Base-by-base conservation (phyloP, 2,113 vertebrate species). In the Mastomys natalensis region DNA sequence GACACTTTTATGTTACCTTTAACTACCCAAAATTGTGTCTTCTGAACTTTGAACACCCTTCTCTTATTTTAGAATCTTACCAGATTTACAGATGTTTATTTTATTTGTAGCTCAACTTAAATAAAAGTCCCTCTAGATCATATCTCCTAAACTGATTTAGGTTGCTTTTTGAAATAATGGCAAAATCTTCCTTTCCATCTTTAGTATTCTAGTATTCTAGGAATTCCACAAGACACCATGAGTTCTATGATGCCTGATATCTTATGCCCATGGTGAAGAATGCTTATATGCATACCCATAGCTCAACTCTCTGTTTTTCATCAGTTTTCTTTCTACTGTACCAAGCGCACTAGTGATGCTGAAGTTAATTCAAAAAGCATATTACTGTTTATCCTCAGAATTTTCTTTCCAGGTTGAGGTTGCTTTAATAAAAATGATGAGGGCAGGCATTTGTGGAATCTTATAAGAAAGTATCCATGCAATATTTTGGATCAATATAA, bases 51-150 rank as follows among this genome's bases (percentile, higher is more conserved):
- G 15, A 19, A 45, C 8, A 45, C 78, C 22, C 16, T 93, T 70
- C 17, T 95, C 51, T 31, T 31, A 64, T 37, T 77, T 45, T 88
- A 16, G 86, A 48, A 21, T 91, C 16, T 3, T 80, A 22, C 4
- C 40, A 88, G 10, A 9, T 70, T 66, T 81, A 58, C 4, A 89
- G 24, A 81, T 64, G 85, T 77, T 89, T 91, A 70, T 86, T 92
- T 87, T 82, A 92, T 96, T 84, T 70, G 53, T 73, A 64, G 29
- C 17, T 17, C 24, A 13, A 81, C 6, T 90, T 96, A 89, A 81
- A 81, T 51, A 24, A 87, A 92, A 94, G 12, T 13, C 5, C 55
- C 48, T 3, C 1, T 21, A 85, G 16, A 31, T 45, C 13, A 17
- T 37, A 8, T 87, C 19, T 72, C 10, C 31, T 77, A 48, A 86